Percentiles rank a stretch among this genome's conserved stretches.
These are phyloP conservation scores for Macrophya annulata DNA, from an alignment of 2,888 invertebrate genomes.

Conservation along the genomic window DNA sequence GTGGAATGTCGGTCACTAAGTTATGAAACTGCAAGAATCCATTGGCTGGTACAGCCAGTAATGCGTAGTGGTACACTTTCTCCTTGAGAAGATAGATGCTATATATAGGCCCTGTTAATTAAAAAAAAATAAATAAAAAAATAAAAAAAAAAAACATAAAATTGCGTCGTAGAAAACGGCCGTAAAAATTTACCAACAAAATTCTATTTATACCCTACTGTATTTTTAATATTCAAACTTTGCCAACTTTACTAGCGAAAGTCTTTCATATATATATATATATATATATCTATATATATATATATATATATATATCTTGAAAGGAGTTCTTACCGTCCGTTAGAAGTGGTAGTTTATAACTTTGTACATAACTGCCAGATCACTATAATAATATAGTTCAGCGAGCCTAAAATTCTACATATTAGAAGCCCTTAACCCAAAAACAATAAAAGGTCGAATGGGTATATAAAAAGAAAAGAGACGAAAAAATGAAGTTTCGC, in stretches of 20 bases:
- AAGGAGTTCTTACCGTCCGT: neutral
- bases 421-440: constrained; percentile 10
- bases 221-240: constrained; percentile 41
- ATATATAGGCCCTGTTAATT: constrained; percentile 9
- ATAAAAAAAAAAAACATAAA: constrained; percentile 1
- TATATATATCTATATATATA: no score
- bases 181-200: constrained; percentile 10
- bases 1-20: constrained; percentile 77
- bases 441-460: neutral
- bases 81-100: constrained; percentile 47
- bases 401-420: neutral
- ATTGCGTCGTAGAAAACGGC: constrained; percentile 21
- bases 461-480: neutral
- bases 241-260: constrained; percentile 31
- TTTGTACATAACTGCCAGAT: constrained; percentile 14
- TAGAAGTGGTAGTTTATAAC: constrained; percentile 12
- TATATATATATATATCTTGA: no score
- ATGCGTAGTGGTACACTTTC: constrained; percentile 51
- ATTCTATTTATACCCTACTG: neutral
- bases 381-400: constrained; percentile 9
- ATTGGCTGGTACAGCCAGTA: constrained; percentile 65
- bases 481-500: neutral
- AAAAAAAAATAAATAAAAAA: neutral
- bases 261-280: no score
- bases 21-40: constrained; percentile 77